Percentiles rank a stretch among this genome's conserved stretches.
These are phyloP conservation scores for Cantharis rufa DNA, from an alignment of 2,888 invertebrate species.

Conservation along the genomic window DNA sequence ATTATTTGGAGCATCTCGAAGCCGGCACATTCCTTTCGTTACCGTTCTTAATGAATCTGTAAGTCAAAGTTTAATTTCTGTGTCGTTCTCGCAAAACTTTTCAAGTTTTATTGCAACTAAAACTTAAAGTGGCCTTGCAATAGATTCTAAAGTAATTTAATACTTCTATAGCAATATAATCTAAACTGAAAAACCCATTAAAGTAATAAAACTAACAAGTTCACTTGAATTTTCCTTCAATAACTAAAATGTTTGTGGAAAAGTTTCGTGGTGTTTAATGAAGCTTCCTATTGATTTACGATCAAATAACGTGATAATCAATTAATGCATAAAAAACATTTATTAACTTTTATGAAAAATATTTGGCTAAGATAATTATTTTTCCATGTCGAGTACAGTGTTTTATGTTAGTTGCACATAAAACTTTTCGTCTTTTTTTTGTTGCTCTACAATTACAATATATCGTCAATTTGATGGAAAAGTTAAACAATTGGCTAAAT, in stretches of 20 bases:
- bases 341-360: background rate
- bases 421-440: background rate
- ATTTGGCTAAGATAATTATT: background rate
- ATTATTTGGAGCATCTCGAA: constrained; percentile 52
- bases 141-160: background rate
- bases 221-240: background rate
- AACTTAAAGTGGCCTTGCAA: background rate
- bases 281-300: background rate
- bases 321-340: background rate
- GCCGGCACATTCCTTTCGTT: constrained; percentile 52
- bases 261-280: background rate
- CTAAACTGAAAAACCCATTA: background rate
- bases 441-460: too few species aligned
- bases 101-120: background rate
- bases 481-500: background rate
- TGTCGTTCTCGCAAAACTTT: background rate
- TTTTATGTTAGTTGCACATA: background rate
- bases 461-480: background rate
- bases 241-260: background rate
- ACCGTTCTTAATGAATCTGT: constrained; percentile 55
- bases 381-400: background rate
- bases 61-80: constrained; percentile 44
- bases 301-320: background rate
- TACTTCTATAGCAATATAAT: background rate
- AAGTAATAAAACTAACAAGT: background rate